phyloP scores from a whole-genome alignment of 2,888 invertebrate genomes.

The Galeopsomyia nigrocyanea region DNA sequence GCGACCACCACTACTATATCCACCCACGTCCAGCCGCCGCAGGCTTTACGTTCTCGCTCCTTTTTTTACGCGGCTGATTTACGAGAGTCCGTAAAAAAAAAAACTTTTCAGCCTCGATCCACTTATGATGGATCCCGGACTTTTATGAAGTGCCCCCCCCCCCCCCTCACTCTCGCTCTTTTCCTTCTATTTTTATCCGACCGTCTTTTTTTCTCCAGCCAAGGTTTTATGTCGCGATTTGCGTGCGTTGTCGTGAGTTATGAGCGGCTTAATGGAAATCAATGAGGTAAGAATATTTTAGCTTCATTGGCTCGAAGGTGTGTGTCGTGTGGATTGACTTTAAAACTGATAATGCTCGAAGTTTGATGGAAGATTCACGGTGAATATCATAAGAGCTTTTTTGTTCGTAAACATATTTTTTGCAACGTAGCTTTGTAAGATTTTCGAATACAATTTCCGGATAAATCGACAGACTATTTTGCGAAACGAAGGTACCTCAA shows the following conservation, averaged over 20 bases:
- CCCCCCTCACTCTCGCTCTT: not conserved
- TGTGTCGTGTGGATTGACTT: no score
- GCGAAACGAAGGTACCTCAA: no score
- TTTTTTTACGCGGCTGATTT: conserved; percentile 22
- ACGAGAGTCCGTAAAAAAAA: conserved; percentile 27
- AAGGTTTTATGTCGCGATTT: no score
- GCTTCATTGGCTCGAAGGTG: no score
- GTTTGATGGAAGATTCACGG: no score
- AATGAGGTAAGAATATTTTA: no score
- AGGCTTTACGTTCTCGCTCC: not conserved
- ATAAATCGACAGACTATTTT: no score
- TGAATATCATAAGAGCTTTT: no score
- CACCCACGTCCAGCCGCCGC: no score
- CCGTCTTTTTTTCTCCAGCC: not conserved
- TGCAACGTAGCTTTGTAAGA: conserved; percentile 1
- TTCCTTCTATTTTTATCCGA: not conserved
- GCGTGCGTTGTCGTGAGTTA: no score
- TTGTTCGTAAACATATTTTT: not conserved
- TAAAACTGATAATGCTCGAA: no score
- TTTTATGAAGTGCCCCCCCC: conserved; percentile 16
- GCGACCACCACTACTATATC: not conserved
- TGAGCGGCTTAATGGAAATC: no score
- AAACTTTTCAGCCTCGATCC: conserved; percentile 31
- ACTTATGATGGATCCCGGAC: conserved; percentile 37
- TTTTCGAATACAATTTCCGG: conserved; percentile 3